phyloP scores from a whole-genome alignment of 2,797 vertebrate species.

The Peromyscus nudipes region DNA sequence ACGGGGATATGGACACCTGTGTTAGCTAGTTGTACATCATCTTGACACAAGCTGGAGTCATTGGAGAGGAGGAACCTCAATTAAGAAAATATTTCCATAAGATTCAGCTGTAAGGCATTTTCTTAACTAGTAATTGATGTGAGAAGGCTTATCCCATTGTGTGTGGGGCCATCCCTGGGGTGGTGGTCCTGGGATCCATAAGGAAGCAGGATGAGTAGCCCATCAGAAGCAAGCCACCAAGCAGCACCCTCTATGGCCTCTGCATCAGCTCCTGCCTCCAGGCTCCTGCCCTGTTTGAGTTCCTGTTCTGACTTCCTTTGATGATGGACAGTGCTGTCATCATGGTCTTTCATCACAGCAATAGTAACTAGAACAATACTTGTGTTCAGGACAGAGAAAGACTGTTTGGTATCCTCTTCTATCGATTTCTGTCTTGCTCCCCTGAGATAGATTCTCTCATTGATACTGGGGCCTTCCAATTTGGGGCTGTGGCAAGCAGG shows the following conservation, averaged over 20 bases:
- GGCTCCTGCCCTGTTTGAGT: neutral
- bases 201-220: neutral
- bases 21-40: neutral
- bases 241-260: neutral
- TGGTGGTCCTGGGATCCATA: neutral
- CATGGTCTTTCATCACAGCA: neutral
- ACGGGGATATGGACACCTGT: neutral
- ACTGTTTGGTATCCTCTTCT: neutral
- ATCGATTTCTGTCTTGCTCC: neutral
- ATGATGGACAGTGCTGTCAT: neutral
- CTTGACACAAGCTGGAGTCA: neutral
- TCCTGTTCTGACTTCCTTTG: neutral
- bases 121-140: neutral
- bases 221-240: neutral
- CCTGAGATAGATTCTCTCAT: neutral
- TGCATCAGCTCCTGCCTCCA: neutral
- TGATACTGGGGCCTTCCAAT: neutral
- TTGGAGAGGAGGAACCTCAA: neutral
- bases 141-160: neutral
- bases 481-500: neutral
- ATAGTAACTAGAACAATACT: neutral
- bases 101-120: neutral
- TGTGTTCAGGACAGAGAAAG: neutral
- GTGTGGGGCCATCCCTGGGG: too few relatives aligned
- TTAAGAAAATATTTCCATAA: neutral